Base-by-base conservation (phyloP, 2,888 invertebrate genomes). In the Villa cingulata region DNA sequence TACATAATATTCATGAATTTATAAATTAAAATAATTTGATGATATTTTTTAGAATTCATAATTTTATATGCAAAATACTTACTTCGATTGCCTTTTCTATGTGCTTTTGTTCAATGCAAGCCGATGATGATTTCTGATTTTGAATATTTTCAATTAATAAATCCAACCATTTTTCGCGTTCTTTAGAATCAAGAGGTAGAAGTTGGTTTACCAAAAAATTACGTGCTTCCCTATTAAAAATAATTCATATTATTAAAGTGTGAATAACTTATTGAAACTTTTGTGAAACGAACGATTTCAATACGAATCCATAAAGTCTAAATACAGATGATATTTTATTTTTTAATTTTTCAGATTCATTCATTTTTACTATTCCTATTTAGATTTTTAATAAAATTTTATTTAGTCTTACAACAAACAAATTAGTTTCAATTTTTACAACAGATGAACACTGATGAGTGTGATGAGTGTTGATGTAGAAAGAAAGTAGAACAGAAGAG, bases 71-170 rank as follows among this genome's bases (percentile, higher is more conserved):
- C n/a, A n/a, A n/a, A n/a, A n/a, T n/a, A 36, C 66, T 69, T 62
- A 80, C 81, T 60, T 77, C 77, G 39, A 84, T 78, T 2, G 90
- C 90, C 46, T 75, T 65, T 65, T 86, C 83, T 51, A 92, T 71
- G 49, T 82, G 78, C 37, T 76, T 72, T 51, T 78, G 76, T 57
- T 84, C 84, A 23, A 95, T 76, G 54, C 86, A 80, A 5, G 82
- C 76, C 46, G 80, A 80, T 6, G 73, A 70, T 27, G 88, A 68
- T 55, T 83, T 80, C 61, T 90, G 88, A 51, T 80, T 82, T 55
- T 89, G 80, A 41, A 94, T 71, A 62, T 32, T 9, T 12, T 32
- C 29, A 12, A 32, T 12, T 32, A 32, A 12, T 32, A 12, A 32
- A 32, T 32, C 29, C 4, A 32, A 12, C 29, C 29, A 32, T 32